Evolutionary conservation across 2,888 invertebrate species (phyloP).

Genomic region (Elmis aenea): DNA sequence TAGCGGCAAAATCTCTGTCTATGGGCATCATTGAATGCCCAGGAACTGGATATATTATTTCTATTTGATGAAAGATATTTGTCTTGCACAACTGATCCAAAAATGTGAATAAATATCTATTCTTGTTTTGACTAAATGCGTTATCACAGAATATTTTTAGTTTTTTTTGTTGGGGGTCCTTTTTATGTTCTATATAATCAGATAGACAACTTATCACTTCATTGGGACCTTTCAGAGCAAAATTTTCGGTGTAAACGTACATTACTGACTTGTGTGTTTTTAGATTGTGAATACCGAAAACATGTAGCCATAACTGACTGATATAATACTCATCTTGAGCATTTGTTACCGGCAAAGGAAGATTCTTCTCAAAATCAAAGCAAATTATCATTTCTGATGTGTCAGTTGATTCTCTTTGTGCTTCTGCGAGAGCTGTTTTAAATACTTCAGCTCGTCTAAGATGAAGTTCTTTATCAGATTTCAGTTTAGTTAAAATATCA

Average conservation of each 20-base stretch:
- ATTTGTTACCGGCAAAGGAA: constrained; percentile 18
- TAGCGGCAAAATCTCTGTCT: constrained; percentile 1
- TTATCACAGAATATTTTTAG: constrained; percentile 12
- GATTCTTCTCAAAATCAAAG: constrained; percentile 12
- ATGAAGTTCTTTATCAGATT: constrained; percentile 12
- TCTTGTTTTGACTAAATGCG: constrained; percentile 15
- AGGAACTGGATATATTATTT: constrained; percentile 6
- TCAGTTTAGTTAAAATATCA: constrained; percentile 5
- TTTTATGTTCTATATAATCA: constrained; percentile 9
- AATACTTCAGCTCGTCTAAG: constrained; percentile 9
- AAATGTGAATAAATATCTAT: constrained; percentile 7
- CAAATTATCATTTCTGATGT: constrained; percentile 6
- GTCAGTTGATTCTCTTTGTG: constrained; percentile 7
- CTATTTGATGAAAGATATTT: constrained; percentile 7
- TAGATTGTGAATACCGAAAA: constrained; percentile 17
- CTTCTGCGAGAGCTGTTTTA: constrained; percentile 5
- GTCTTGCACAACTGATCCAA: constrained; percentile 10
- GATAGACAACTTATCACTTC: constrained; percentile 12
- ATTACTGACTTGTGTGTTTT: constrained; percentile 11
- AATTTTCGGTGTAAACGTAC: constrained; percentile 17
- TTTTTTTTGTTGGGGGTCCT: constrained; percentile 1
- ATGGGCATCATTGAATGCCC: constrained; percentile 6
- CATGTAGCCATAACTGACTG: constrained; percentile 15
- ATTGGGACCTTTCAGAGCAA: constrained; percentile 13
- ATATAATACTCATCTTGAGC: constrained; percentile 15